These are phyloP conservation scores for Elanus axillaris DNA, from an alignment of 2,113 vertebrate genomes.

Conservation along the genomic window DNA sequence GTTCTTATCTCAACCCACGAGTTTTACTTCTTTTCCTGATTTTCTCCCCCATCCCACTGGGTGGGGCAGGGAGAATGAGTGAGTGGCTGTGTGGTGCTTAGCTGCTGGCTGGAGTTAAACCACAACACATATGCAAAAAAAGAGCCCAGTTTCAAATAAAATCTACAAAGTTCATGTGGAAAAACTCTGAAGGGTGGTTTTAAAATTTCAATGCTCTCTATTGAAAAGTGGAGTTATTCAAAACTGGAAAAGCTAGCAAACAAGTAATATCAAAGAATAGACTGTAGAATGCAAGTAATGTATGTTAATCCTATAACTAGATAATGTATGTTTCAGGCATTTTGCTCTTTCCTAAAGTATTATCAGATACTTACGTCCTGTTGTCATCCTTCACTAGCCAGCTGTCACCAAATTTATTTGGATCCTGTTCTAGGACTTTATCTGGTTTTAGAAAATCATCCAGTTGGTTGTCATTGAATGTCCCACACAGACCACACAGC, in stretches of 20 bases:
- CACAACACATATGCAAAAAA: background rate
- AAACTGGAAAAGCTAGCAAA: background rate
- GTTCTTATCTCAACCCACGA: too few species aligned
- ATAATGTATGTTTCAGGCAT: background rate
- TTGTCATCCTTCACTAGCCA: conserved; percentile 61
- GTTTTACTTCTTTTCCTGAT: too few species aligned
- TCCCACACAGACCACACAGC: conserved; percentile 82
- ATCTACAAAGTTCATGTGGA: background rate
- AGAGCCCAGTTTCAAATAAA: background rate
- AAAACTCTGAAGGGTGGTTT: background rate
- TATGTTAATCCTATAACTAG: background rate
- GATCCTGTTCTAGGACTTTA: conserved; percentile 29
- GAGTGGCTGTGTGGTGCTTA: too few species aligned
- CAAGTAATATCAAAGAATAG: background rate
- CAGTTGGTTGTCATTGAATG: conserved; percentile 68
- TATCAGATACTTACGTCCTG: conserved; percentile 13
- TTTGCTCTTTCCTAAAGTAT: background rate
- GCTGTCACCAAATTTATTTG: conserved; percentile 66
- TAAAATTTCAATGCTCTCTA: background rate
- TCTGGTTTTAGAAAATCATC: conserved; percentile 73
- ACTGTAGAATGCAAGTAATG: background rate
- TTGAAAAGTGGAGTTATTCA: background rate
- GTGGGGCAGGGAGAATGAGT: too few species aligned
- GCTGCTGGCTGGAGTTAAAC: too few species aligned
- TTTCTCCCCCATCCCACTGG: too few species aligned